A percentile compares a stretch with the other conserved stretches of the same genome.
Evolutionary conservation across 2,888 invertebrate genomes (phyloP).

Genomic region (Crossocerus cetratus): DNA sequence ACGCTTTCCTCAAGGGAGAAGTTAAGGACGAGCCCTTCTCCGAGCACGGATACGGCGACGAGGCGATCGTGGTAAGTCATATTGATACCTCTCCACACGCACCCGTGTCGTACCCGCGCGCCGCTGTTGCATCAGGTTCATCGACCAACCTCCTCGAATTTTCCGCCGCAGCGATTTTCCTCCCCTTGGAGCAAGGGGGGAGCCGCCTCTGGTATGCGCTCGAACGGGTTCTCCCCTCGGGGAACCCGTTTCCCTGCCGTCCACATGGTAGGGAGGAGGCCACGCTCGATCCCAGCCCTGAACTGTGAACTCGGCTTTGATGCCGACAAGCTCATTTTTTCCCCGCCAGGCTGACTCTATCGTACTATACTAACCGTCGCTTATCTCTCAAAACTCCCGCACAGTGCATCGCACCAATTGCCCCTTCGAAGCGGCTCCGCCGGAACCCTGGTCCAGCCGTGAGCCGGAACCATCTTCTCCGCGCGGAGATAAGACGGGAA

Average conservation of each 20-base stretch:
- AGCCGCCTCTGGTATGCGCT: neutral
- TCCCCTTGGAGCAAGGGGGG: neutral
- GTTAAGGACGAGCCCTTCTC: constrained; percentile 66
- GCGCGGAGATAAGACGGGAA: neutral
- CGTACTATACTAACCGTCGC: neutral
- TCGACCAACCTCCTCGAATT: neutral
- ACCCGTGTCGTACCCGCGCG: too few species aligned
- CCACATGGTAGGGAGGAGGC: constrained; percentile 10
- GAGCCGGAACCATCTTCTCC: neutral
- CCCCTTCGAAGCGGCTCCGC: neutral
- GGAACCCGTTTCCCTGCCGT: constrained; percentile 12
- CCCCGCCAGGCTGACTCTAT: too few species aligned
- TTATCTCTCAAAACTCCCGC: neutral
- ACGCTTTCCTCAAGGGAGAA: constrained; percentile 69
- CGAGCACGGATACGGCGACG: constrained; percentile 61
- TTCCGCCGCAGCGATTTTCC: constrained; percentile 1
- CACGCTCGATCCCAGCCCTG: neutral
- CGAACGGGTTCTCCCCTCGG: neutral
- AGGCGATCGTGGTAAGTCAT: constrained; percentile 63
- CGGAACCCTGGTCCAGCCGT: constrained; percentile 1
- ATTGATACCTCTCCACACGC: neutral
- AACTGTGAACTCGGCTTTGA: constrained; percentile 17
- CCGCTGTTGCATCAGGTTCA: neutral
- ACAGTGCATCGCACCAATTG: neutral
- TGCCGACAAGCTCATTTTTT: too few species aligned